Conservation (phyloP, 2,888 invertebrate genomes). For the Drosophila macrospina region DNA sequence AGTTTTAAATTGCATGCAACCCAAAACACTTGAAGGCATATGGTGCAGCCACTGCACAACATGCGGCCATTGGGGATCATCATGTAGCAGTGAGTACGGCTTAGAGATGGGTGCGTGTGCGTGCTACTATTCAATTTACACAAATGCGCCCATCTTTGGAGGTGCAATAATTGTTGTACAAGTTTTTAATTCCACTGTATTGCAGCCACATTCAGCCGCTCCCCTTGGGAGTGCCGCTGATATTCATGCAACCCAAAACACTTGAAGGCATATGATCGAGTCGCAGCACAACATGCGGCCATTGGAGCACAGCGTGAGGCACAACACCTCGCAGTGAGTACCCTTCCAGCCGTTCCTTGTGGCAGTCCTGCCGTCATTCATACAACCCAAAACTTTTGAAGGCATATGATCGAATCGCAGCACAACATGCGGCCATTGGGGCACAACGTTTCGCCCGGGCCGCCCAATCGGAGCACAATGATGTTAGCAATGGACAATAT, state of each 20-base stretch:
- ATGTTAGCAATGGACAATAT: conserved; percentile 68
- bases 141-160: background rate
- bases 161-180: background rate
- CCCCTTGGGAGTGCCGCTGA: no score
- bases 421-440: conserved; percentile 91
- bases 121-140: background rate
- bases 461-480: conserved; percentile 85
- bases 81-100: conserved; percentile 63
- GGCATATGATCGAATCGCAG: conserved; percentile 90
- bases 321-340: no score
- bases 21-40: no score
- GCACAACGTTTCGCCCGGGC: conserved; percentile 86
- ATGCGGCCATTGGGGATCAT: no score
- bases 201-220: no score
- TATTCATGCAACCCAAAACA: no score
- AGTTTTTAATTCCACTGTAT: background rate
- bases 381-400: conserved; percentile 88
- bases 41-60: no score
- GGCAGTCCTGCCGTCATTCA: conserved; percentile 87
- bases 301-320: no score
- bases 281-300: no score
- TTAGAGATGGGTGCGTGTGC: conserved; percentile 7
- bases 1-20: no score
- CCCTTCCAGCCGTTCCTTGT: no score
- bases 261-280: no score